Evolutionary conservation across 92 coral and sea anemone species (phyloP).

Genomic region (Epizoanthus illoricatus): DNA sequence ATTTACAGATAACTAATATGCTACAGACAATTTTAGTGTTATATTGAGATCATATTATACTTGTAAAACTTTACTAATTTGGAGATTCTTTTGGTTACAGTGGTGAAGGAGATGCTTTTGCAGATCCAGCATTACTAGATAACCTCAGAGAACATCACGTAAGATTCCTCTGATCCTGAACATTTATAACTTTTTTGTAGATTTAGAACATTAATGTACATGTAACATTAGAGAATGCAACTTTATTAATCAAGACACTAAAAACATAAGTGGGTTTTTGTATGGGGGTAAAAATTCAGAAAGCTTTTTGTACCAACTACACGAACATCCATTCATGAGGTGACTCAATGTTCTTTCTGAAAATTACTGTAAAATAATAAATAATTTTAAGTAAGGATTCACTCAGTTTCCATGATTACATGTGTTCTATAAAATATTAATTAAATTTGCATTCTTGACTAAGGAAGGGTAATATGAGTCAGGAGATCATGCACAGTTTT

Average conservation of each 20-base stretch:
- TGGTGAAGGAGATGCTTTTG: conserved; percentile 68
- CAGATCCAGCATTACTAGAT: conserved; percentile 91
- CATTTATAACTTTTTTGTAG: not conserved
- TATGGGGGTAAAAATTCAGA: not conserved
- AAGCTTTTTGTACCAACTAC: not conserved
- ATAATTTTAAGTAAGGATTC: too few relatives aligned
- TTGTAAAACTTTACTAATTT: not conserved
- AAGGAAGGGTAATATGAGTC: too few relatives aligned
- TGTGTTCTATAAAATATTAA: too few relatives aligned
- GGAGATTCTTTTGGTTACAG: conserved; percentile 45
- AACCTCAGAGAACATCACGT: conserved; percentile 98
- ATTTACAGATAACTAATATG: too few relatives aligned
- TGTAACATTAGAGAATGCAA: not conserved
- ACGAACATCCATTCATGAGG: not conserved
- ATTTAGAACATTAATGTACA: not conserved
- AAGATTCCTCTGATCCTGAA: conserved; percentile 26
- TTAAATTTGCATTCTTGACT: too few relatives aligned
- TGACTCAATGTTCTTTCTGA: not conserved
- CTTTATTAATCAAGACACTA: too few relatives aligned
- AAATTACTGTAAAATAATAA: too few relatives aligned
- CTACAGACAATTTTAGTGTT: too few relatives aligned
- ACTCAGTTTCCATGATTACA: too few relatives aligned
- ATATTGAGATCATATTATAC: not conserved
- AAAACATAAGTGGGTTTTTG: too few relatives aligned
- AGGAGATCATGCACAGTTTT: too few relatives aligned